Evolutionary conservation across 2,888 invertebrate species (phyloP).

Genomic region (Amblyjoppa proteus): DNA sequence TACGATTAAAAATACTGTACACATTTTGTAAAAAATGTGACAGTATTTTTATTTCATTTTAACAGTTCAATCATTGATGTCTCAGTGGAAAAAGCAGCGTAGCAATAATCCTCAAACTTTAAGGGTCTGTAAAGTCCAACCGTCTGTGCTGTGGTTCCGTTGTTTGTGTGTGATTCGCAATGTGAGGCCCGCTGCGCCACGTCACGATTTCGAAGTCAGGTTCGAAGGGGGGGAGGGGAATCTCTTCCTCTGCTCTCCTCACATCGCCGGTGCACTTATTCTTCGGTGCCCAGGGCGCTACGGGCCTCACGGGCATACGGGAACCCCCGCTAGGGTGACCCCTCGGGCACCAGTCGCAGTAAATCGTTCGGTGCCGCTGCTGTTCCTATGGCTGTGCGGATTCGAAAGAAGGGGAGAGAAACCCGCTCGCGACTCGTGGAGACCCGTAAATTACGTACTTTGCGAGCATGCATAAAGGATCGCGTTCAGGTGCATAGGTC

Average conservation of each 20-base stretch:
- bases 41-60: not conserved
- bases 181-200: constrained; percentile 33
- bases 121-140: constrained; percentile 36
- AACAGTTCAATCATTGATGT: not conserved
- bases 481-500: constrained; percentile 79
- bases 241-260: constrained; percentile 46
- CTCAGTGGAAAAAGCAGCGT: constrained; percentile 31
- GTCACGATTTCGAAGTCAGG: constrained; percentile 59
- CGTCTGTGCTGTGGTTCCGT: not conserved
- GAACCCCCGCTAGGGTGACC: constrained; percentile 81
- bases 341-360: constrained; percentile 78
- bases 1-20: no score
- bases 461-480: constrained; percentile 80
- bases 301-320: constrained; percentile 52
- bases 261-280: constrained; percentile 58
- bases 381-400: constrained; percentile 29
- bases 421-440: constrained; percentile 72
- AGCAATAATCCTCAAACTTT: constrained; percentile 70
- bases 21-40: not conserved
- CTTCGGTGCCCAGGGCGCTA: constrained; percentile 47
- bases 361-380: constrained; percentile 75
- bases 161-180: not conserved
- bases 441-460: constrained; percentile 82
- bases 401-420: constrained; percentile 69
- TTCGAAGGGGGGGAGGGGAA: constrained; percentile 23